Base-by-base conservation (phyloP, 1,140 invertebrate species). In the Lysiphlebus fabarum region DNA sequence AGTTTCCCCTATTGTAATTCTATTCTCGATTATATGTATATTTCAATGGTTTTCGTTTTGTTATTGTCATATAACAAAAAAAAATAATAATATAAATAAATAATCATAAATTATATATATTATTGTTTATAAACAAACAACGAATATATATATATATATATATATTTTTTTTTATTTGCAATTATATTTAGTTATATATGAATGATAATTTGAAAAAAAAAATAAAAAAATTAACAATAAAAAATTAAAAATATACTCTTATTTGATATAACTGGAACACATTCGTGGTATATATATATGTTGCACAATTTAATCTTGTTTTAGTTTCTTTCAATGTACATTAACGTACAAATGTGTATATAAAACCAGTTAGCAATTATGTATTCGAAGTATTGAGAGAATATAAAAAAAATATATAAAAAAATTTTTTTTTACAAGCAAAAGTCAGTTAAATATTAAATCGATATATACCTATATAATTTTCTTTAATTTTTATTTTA, bases 291-390 rank as follows among this genome's bases (percentile, higher is more conserved):
- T 17, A 36, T 7, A n/a, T 7, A 36, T 7, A n/a, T 7, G 12
- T 51, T 51, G 49, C 49, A 36, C 36, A 51, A 51, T 11, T 11
- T 7, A 38, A 12, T 5, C 9, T 51, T 51, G n/a, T 51, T 51
- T 51, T 51, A 55, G 33, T 9, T 55, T 55, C 26, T 41, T 44
- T 55, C 53, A n/a, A 10, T 7, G 11, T 7, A 26, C 12, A 47
- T 34, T 34, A 49, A 36, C 26, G n/a, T 26, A 26, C 17, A 26
- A 26, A 26, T 26, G 17, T 26, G 33, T 51, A 34, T 51, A 34
- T 49, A 51, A 55, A 55, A 55, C 53, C 53, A 55, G 53, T 55
- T 55, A 41, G 14, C 42, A 26, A 55, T 55, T 55, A 55, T 45
- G 53, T 45, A 55, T 55, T 55, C 53, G 53, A 55, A 37, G 17